Percentiles rank a stretch among this genome's conserved stretches.
These are phyloP conservation scores for Andricus quercusramuli DNA, from an alignment of 2,888 invertebrate genomes.

Conservation along the genomic window DNA sequence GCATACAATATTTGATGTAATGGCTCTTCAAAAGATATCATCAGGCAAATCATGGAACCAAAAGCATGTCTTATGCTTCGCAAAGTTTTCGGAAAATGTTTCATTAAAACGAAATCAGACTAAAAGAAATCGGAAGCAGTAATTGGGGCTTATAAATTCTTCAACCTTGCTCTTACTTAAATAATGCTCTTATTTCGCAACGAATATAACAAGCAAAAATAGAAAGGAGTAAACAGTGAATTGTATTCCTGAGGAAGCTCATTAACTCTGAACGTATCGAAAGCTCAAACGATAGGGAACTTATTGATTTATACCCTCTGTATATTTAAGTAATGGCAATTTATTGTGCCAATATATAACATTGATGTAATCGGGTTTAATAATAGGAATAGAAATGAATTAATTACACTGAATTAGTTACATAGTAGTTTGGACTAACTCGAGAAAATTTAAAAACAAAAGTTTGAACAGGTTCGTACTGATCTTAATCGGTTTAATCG, in stretches of 20 bases:
- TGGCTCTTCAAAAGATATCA: not conserved
- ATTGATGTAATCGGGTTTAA: not conserved
- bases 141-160: conserved; percentile 16
- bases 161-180: conserved; percentile 4
- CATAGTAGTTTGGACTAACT: not conserved
- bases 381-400: not conserved
- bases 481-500: too few relatives aligned
- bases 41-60: not conserved
- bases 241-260: not conserved
- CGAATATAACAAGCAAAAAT: conserved; percentile 17
- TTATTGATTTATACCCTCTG: not conserved
- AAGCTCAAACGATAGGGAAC: not conserved
- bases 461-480: too few relatives aligned
- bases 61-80: not conserved
- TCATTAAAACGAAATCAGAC: not conserved
- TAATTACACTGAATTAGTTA: not conserved
- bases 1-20: not conserved
- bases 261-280: conserved; percentile 45
- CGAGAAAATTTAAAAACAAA: too few relatives aligned
- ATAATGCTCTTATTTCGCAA: not conserved
- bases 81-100: not conserved
- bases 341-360: not conserved
- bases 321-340: not conserved
- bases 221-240: not conserved
- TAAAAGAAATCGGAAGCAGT: not conserved